Percentiles rank a stretch among this genome's conserved stretches.
These are phyloP conservation scores for Typhlichthys subterraneus DNA, from an alignment of 2,797 vertebrate genomes.

Conservation along the genomic window DNA sequence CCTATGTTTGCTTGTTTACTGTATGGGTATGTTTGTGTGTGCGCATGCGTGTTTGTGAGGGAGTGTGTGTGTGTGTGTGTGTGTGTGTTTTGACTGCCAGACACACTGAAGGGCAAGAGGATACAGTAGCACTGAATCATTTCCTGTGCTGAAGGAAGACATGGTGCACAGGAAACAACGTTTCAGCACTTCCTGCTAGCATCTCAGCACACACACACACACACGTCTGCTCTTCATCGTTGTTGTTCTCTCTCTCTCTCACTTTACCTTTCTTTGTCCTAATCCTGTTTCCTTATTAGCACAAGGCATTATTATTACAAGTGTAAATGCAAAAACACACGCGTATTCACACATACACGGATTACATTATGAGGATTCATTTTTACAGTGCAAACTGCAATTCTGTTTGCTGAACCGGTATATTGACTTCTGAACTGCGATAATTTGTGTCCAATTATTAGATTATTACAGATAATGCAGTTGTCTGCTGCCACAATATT, in stretches of 20 bases:
- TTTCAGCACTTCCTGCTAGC: slow-evolving; percentile 54
- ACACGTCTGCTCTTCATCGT: background rate
- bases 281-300: slow-evolving; percentile 9
- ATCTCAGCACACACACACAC: slow-evolving; percentile 30
- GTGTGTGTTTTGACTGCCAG: slow-evolving; percentile 40
- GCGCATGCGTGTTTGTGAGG: background rate
- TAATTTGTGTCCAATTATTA: slow-evolving; percentile 77
- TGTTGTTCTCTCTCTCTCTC: slow-evolving; percentile 20
- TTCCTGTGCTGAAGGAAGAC: slow-evolving; percentile 67
- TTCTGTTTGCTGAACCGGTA: slow-evolving; percentile 56
- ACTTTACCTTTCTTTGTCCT: no score
- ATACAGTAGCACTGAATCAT: slow-evolving; percentile 56
- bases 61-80: slow-evolving; percentile 1
- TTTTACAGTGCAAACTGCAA: slow-evolving; percentile 67
- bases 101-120: slow-evolving; percentile 40
- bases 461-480: slow-evolving; percentile 84
- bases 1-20: background rate
- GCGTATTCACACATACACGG: slow-evolving; percentile 17
- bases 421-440: slow-evolving; percentile 75
- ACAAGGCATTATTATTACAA: background rate
- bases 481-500: slow-evolving; percentile 81
- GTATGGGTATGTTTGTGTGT: slow-evolving; percentile 1
- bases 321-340: background rate
- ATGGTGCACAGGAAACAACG: slow-evolving; percentile 58
- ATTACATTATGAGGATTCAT: slow-evolving; percentile 65